phyloP scores from a whole-genome alignment of 1,140 invertebrate species.

The Xylocopa sonorina region DNA sequence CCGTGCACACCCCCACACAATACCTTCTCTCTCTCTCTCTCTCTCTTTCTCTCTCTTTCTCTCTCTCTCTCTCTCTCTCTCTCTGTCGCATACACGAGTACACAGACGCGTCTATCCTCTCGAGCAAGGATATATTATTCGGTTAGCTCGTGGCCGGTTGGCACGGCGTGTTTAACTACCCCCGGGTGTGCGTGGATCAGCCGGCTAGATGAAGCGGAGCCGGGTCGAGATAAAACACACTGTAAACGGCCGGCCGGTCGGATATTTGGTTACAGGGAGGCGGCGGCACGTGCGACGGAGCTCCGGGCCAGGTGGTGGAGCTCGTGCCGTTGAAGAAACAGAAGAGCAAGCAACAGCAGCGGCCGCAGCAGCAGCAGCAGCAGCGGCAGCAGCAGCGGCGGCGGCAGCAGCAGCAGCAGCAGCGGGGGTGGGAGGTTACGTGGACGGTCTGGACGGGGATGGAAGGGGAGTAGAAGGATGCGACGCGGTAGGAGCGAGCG shows the following conservation, averaged over 20 bases:
- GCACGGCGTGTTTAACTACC: conserved; percentile 28
- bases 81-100: no score
- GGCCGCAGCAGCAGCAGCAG: conserved; percentile 8
- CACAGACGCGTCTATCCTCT: not conserved
- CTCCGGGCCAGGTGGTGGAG: conserved; percentile 72
- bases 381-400: conserved; percentile 38
- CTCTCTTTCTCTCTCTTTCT: no score
- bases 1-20: not conserved
- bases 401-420: conserved; percentile 8
- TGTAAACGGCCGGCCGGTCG: conserved; percentile 70
- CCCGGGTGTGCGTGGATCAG: conserved; percentile 40
- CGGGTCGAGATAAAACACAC: conserved; percentile 68
- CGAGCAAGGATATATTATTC: conserved; percentile 12
- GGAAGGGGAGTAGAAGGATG: conserved; percentile 52
- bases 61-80: no score
- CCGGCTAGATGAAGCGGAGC: conserved; percentile 61
- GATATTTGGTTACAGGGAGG: conserved; percentile 81
- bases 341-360: no score
- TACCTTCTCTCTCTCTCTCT: no score
- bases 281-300: conserved; percentile 80
- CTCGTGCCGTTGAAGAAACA: conserved; percentile 56
- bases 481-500: conserved; percentile 38
- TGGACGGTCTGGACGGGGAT: conserved; percentile 6
- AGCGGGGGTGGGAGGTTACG: conserved; percentile 34
- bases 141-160: conserved; percentile 8